Percentiles rank a stretch among this genome's conserved stretches.
phyloP scores from a whole-genome alignment of 2,888 invertebrate genomes.

The Branchipolynoe longqiensis region DNA sequence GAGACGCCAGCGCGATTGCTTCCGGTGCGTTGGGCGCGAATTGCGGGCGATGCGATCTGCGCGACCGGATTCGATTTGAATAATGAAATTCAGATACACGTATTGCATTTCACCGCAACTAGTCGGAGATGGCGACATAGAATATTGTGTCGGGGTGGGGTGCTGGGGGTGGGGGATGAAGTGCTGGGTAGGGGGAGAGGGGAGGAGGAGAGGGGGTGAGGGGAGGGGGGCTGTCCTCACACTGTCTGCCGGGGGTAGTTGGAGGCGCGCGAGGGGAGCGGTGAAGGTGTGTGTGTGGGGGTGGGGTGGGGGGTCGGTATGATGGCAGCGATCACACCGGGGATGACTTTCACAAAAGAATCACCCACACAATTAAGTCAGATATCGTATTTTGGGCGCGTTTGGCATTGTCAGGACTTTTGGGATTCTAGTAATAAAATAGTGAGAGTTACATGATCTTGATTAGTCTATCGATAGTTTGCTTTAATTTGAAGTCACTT shows the following conservation, averaged over 20 bases:
- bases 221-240: background rate
- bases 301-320: background rate
- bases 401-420: too few species aligned
- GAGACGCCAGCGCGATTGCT: constrained; percentile 50
- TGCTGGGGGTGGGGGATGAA: background rate
- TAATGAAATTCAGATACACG: constrained; percentile 56
- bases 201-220: background rate
- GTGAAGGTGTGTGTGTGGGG: background rate
- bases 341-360: too few species aligned
- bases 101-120: constrained; percentile 53
- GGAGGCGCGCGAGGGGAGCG: background rate
- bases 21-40: constrained; percentile 21
- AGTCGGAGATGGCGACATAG: background rate
- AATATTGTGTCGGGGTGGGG: constrained; percentile 6
- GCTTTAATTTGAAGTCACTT: too few species aligned
- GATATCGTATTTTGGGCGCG: too few species aligned
- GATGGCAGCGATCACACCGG: too few species aligned
- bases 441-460: too few species aligned
- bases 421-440: too few species aligned
- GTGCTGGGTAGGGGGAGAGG: background rate
- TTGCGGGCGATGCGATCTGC: constrained; percentile 43
- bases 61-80: constrained; percentile 25
- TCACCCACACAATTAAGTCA: too few species aligned
- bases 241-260: background rate
- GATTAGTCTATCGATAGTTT: too few species aligned